Base-by-base conservation (phyloP, 2,888 invertebrate species). In the Cephus pygmeus region DNA sequence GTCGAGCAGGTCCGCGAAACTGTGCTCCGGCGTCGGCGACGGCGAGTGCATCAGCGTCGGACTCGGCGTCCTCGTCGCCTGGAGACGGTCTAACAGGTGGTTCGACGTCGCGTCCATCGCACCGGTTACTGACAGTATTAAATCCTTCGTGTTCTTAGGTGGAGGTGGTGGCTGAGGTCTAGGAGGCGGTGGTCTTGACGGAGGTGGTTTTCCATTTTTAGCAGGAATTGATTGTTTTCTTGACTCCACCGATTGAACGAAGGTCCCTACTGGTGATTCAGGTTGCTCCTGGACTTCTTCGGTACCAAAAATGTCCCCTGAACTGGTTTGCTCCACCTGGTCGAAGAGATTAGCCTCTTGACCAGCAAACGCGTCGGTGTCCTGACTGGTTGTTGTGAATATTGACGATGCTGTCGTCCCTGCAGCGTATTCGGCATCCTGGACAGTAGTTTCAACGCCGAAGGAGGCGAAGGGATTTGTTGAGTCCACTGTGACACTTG, bases 61-160 rank as follows among this genome's bases (percentile, higher is more conserved):
- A 90, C 97, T 97, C 0, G 97, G 97, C 1, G 97, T 96, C 83
- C 97, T 94, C 0, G 97, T 97, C 9, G 95, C 96, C 76, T 97
- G 96, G 80, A 97, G 94, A 80, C 97, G 95, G 84, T 97, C 96
- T 78, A 97, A 91, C 76, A 98, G 92, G 88, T 97, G 96, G 4
- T 96, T 95, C 85, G 97, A 97, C 0, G 97, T 96, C 75, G 96
- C 96, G 88, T 98, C 97, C 95, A 97, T 95, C 78, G 96, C 97
- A 2, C 96, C 97, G 69, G 97, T 97, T 1, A 97, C 97, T 56
- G 96, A 96, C 83, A 96, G 93, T 75, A 97, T 95, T 34, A 98
- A 92, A 88, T 97, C 96, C 92, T 97, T 96, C 0, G 97, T 97
- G 91, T 96, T 96, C 81, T 95, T 94, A 0, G 96, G 95, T 34